These are phyloP conservation scores for Sclerurus mexicanus DNA, from an alignment of 2,113 vertebrate species.

Conservation along the genomic window DNA sequence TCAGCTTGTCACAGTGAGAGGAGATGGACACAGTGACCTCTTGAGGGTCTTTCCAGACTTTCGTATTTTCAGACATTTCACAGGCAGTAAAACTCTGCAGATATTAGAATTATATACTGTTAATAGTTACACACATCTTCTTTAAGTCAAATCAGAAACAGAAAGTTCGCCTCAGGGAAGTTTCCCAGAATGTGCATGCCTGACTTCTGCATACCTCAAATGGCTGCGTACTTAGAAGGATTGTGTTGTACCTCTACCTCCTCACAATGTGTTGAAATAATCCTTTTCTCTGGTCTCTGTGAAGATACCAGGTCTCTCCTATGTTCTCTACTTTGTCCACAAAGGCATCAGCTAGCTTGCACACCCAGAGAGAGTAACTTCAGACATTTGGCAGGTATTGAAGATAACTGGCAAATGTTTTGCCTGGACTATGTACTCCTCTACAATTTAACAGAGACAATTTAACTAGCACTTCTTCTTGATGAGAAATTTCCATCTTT, in stretches of 20 bases:
- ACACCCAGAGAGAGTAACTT: not conserved
- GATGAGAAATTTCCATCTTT: not conserved
- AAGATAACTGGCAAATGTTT: not conserved
- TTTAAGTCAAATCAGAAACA: not conserved
- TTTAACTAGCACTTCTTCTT: not conserved
- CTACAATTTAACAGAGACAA: not conserved
- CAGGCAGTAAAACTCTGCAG: not conserved
- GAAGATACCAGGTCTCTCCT: not conserved
- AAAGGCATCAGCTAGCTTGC: not conserved
- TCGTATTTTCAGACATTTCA: not conserved
- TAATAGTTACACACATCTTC: not conserved
- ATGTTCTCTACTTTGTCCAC: not conserved
- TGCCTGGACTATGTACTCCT: not conserved
- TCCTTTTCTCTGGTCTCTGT: not conserved
- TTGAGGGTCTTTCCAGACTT: not conserved
- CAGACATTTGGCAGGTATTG: not conserved
- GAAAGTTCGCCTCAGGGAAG: not conserved
- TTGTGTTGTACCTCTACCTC: not conserved
- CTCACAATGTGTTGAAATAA: not conserved
- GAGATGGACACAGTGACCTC: not conserved
- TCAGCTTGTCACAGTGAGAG: not conserved
- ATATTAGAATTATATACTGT: not conserved
- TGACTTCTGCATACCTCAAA: not conserved
- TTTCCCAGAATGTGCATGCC: not conserved
- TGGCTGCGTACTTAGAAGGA: not conserved